Conservation (phyloP, 1,140 invertebrate species). For the Dendrolimus kikuchii region DNA sequence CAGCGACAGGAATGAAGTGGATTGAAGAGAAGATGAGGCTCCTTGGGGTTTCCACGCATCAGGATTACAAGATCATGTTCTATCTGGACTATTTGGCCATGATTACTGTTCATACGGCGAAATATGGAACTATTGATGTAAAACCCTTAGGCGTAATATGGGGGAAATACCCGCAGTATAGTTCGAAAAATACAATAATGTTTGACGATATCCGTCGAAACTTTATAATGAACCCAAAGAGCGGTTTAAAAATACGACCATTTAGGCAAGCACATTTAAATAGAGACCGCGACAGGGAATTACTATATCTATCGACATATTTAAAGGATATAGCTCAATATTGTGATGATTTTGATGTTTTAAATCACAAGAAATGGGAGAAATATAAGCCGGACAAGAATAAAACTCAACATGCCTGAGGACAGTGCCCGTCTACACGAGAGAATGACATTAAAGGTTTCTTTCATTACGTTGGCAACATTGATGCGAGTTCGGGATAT, state of each 20-base stretch:
- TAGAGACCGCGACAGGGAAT: slow-evolving; percentile 87
- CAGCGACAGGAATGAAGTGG: slow-evolving; percentile 98
- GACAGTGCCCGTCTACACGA: slow-evolving; percentile 42
- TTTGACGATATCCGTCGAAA: slow-evolving; percentile 98
- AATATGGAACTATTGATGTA: slow-evolving; percentile 93
- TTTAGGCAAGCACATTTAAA: slow-evolving; percentile 94
- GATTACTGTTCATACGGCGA: slow-evolving; percentile 92
- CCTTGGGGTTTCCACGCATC: slow-evolving; percentile 86
- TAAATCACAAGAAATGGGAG: slow-evolving; percentile 96
- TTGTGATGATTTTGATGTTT: slow-evolving; percentile 85
- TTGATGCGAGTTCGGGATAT: not conserved
- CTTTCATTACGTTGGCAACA: not conserved
- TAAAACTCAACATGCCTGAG: slow-evolving; percentile 55
- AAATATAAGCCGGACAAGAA: slow-evolving; percentile 78
- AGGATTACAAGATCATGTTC: slow-evolving; percentile 94
- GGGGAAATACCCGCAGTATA: slow-evolving; percentile 94
- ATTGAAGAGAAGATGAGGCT: slow-evolving; percentile 98
- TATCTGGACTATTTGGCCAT: slow-evolving; percentile 93
- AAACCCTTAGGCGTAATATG: slow-evolving; percentile 98
- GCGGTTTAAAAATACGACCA: slow-evolving; percentile 90
- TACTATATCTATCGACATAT: slow-evolving; percentile 88
- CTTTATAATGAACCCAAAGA: slow-evolving; percentile 98
- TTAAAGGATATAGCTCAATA: slow-evolving; percentile 87
- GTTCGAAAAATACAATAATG: slow-evolving; percentile 96
- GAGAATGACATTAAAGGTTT: slow-evolving; percentile 41